Evolutionary conservation across 2,888 invertebrate species (phyloP).

Genomic region (Lepidonotus clava): DNA sequence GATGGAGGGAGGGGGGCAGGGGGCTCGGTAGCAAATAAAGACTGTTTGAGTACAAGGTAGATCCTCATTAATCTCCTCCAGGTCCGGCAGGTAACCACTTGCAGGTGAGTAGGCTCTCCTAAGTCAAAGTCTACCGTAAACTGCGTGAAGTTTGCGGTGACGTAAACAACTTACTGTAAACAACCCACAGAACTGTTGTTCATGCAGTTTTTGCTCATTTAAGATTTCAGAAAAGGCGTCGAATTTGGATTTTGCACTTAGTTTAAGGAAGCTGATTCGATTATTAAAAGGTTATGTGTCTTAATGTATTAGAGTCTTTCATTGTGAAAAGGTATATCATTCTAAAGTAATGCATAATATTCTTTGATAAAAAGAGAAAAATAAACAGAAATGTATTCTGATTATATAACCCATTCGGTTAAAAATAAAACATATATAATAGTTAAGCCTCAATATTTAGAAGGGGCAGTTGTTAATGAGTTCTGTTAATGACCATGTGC

Average conservation of each 20-base stretch:
- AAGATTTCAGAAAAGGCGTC: no score
- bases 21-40: background rate
- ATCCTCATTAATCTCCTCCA: slow-evolving; percentile 19
- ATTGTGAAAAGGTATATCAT: no score
- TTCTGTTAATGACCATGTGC: background rate
- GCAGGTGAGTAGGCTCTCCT: background rate
- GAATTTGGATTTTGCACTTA: no score
- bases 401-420: background rate
- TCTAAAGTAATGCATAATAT: background rate
- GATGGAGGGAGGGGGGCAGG: background rate
- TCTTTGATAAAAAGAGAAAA: background rate
- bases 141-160: no score
- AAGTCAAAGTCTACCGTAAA: no score
- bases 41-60: background rate
- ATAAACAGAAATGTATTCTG: background rate
- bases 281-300: no score
- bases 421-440: background rate
- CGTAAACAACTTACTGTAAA: no score
- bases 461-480: background rate
- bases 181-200: no score
- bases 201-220: no score
- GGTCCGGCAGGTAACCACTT: background rate
- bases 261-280: no score
- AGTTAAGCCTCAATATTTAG: background rate
- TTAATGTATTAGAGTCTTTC: no score